Evolutionary conservation across 2,888 invertebrate genomes (phyloP).

Genomic region (Acronicta aceris): DNA sequence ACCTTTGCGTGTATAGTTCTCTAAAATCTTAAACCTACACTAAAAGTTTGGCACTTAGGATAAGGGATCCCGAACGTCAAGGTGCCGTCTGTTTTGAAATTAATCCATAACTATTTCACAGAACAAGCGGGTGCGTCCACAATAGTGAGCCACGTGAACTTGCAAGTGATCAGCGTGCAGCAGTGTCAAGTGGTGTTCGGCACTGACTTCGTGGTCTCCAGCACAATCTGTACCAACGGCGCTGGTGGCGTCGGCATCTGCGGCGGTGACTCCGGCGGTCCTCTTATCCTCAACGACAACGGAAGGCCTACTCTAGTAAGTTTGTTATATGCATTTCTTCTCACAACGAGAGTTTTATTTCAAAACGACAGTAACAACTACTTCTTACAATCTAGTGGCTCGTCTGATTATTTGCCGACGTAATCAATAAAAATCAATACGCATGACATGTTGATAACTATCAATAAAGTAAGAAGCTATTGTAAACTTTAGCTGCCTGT

Average conservation of each 20-base stretch:
- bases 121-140: constrained; percentile 62
- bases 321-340: background rate
- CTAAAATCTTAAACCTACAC: no score
- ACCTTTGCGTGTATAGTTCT: no score
- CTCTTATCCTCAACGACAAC: constrained; percentile 55
- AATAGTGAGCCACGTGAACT: constrained; percentile 63
- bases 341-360: no score
- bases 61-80: no score
- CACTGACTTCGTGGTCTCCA: constrained; percentile 47
- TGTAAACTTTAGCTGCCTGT: no score
- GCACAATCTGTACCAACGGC: constrained; percentile 72
- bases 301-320: constrained; percentile 65
- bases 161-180: constrained; percentile 65
- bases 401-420: no score
- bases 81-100: background rate
- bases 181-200: constrained; percentile 63
- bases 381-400: background rate
- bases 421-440: no score
- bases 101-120: constrained; percentile 37
- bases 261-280: constrained; percentile 74
- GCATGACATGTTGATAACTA: no score
- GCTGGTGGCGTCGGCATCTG: constrained; percentile 69
- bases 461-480: no score
- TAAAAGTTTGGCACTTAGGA: no score
- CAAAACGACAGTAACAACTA: no score